Evolutionary conservation across 2,113 vertebrate genomes (phyloP), one percentile per base, ranked within the genome.

Genomic region (Crotalus tigris): DNA sequence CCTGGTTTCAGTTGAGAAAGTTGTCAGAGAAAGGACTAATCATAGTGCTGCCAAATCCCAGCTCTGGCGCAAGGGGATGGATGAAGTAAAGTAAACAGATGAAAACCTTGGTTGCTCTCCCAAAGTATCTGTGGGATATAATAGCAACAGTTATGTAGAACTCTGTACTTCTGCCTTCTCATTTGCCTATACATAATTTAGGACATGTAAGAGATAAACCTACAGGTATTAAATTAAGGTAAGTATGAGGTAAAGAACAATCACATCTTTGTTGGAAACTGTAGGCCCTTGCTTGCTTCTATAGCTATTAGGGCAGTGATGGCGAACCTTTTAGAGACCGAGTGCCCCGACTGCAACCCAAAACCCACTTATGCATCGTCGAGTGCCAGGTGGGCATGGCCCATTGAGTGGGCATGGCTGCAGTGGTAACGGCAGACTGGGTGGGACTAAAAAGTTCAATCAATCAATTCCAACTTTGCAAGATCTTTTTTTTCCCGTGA

Each of bases 101-200:
- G 93, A 90, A 33, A 94, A 1, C 1, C 7, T 29, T 93, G 92
- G 87, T 54, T 88, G 51, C 23, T 95, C 92, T 90, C 33, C 49
- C 94, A 93, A 87, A 5, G 49, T 89, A 51, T 0, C 0, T 94
- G 91, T 91, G 89, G 39, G 92, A 85, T 85, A 92, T 90, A 61
- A n/a, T 23, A 51, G 92, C 92, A 81, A 94, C 6, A 75, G 58
- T 88, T 33, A 33, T 7, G 26, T 24, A 75, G 91, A 91, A 85
- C 12, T 33, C 91, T 92, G 23, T 2, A 1, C 2, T 94, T 93
- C 81, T 94, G 95, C 91, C 92, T 94, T 92, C 33, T n/a, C 59
- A 89, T 24, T 1, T 0, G 75, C 0, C 0, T 81, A 64, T 44
- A 89, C 26, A 58, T 87, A 9, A 0, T 0, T 93, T 85, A 49